These are phyloP conservation scores for Choreutis nemorana DNA, from an alignment of 2,888 invertebrate species.

Conservation along the genomic window DNA sequence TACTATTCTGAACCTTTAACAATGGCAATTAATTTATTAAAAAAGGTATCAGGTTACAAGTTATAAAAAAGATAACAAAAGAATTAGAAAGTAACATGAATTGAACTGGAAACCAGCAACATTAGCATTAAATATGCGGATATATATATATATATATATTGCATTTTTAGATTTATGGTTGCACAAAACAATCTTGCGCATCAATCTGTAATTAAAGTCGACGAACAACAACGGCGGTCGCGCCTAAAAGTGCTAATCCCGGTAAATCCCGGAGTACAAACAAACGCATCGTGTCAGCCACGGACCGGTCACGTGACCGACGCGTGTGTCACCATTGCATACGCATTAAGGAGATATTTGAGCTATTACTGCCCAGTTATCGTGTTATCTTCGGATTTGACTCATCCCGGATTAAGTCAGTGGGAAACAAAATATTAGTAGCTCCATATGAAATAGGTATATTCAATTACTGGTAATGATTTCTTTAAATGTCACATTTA, in stretches of 20 bases:
- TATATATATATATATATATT: not conserved
- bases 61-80: no score
- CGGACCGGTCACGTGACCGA: conserved; percentile 36
- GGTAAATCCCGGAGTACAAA: conserved; percentile 37
- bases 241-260: conserved; percentile 53
- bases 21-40: no score
- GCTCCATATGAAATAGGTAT: no score
- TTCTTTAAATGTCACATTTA: no score
- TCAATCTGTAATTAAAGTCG: conserved; percentile 56
- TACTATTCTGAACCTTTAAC: no score
- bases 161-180: no score
- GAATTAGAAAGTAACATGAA: no score
- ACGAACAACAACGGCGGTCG: conserved; percentile 16
- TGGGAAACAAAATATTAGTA: conserved; percentile 32
- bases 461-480: no score
- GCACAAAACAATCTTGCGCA: conserved; percentile 34
- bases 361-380: conserved; percentile 50
- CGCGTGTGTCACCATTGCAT: conserved; percentile 46
- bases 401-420: conserved; percentile 36
- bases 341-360: conserved; percentile 51
- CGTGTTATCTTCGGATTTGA: conserved; percentile 44
- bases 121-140: not conserved
- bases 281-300: conserved; percentile 26
- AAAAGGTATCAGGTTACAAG: no score
- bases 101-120: no score